A percentile compares a stretch with the other conserved stretches of the same genome.
These are phyloP conservation scores for Propithecus perrieri DNA, from an alignment of 2,797 vertebrate species.

Conservation along the genomic window DNA sequence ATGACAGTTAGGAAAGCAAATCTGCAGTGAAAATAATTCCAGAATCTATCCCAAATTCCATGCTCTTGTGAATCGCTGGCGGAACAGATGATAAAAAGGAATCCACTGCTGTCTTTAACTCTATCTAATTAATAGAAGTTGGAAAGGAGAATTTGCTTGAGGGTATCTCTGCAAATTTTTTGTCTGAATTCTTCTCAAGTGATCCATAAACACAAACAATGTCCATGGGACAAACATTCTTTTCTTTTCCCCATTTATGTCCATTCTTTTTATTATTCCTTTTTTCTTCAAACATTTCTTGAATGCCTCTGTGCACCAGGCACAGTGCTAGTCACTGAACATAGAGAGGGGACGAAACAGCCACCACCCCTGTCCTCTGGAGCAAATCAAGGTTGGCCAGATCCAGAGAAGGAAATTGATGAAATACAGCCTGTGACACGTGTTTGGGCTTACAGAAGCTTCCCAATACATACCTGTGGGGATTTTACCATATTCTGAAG, in stretches of 20 bases:
- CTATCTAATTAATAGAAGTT: neutral
- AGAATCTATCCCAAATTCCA: neutral
- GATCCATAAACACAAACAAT: slow-evolving; percentile 1
- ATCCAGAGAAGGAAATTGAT: slow-evolving; percentile 27
- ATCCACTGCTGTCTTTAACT: neutral
- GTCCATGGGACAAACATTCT: neutral
- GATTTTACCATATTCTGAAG: neutral
- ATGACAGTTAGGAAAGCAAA: neutral
- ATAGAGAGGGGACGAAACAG: neutral
- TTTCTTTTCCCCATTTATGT: neutral
- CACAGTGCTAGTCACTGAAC: neutral
- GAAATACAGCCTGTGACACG: neutral
- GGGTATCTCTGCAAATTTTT: neutral
- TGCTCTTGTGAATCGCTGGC: neutral
- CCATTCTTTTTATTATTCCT: neutral
- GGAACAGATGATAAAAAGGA: neutral
- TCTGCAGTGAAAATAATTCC: neutral
- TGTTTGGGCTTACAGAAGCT: neutral
- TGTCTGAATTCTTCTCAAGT: slow-evolving; percentile 13
- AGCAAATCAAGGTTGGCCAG: neutral
- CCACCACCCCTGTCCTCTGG: neutral
- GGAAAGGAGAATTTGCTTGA: slow-evolving; percentile 2
- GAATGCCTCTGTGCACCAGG: neutral
- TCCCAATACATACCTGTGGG: neutral
- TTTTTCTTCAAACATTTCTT: neutral